Evolutionary conservation across 2,888 invertebrate genomes (phyloP).

Genomic region (Dicyrtomina minuta): DNA sequence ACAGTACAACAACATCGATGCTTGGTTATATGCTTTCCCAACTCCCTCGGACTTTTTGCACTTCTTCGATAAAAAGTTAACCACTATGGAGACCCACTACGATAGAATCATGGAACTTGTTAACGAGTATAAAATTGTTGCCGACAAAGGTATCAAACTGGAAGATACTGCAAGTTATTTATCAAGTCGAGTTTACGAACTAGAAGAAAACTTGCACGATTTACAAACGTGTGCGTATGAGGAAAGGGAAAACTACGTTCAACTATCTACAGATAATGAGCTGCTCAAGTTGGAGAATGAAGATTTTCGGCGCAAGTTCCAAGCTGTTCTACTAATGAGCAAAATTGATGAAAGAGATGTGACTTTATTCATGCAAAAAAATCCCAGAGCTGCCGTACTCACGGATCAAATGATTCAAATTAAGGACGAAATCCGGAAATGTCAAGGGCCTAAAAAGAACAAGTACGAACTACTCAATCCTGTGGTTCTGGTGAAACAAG

Average conservation of each 20-base stretch:
- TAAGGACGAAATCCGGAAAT: slow-evolving; percentile 34
- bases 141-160: background rate
- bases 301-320: slow-evolving; percentile 43
- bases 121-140: slow-evolving; percentile 12
- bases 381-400: slow-evolving; percentile 43
- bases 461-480: slow-evolving; percentile 38
- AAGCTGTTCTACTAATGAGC: slow-evolving; percentile 43
- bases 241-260: slow-evolving; percentile 46
- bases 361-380: slow-evolving; percentile 45
- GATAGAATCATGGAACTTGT: slow-evolving; percentile 9
- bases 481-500: slow-evolving; percentile 33
- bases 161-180: slow-evolving; percentile 2
- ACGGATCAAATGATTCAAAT: slow-evolving; percentile 40
- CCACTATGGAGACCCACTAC: background rate
- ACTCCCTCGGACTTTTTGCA: slow-evolving; percentile 44
- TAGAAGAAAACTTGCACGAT: slow-evolving; percentile 24
- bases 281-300: slow-evolving; percentile 39
- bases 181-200: background rate
- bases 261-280: slow-evolving; percentile 41
- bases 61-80: slow-evolving; percentile 40
- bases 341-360: slow-evolving; percentile 47
- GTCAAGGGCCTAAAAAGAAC: slow-evolving; percentile 29
- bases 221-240: slow-evolving; percentile 32
- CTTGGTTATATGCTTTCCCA: slow-evolving; percentile 45
- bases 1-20: slow-evolving; percentile 32